Base-by-base conservation (phyloP, 2,797 vertebrate genomes). In the Alosa sapidissima region DNA sequence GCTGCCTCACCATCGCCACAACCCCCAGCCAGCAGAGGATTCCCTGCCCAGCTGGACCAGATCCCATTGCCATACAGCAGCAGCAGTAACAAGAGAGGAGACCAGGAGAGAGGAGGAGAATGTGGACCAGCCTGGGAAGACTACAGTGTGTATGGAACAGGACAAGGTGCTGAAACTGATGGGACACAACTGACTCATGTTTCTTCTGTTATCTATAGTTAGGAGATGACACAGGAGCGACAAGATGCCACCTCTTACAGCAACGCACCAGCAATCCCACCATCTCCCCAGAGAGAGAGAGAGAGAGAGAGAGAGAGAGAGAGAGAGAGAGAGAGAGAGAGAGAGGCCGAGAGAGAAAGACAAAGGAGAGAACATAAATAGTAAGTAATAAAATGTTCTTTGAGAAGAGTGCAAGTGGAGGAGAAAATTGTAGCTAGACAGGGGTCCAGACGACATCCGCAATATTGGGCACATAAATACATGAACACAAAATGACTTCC, bases 31-130 rank as follows among this genome's bases (percentile, higher is more conserved):
- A 47, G 16, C 41, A 78, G 41, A 78, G 72, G 41, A 78, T 78
- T 78, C 72, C 72, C 72, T 78, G 72, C 72, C 72, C 72, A 78
- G 36, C 72, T 78, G 36, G 36, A 78, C 72, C 72, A 78, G 7
- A 47, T 16, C 5, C 14, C 36, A 21, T 78, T 6, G 47, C 21
- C 36, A 36, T 13, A 47, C 33, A 72, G 28, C 13, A 36, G 28
- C n/a, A 33, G 33, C 65, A 36, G 28, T 28, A 36, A 14, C 28
- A 16, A 11, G 65, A 65, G 65, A 16, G 33, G 65, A 72, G 28
- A 41, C 13, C 28, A 72, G 62, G 1, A 19, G 7, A 62, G 60
- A 24, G 28, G 9, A 65, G 62, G 62, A 28, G 65, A 14, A 13
- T 16, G 13, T 13, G 14, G 68, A 45, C 13, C 14, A 45, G 68